These are phyloP conservation scores for Gymnocephalus cernua DNA, from an alignment of 2,113 vertebrate genomes.

Conservation along the genomic window DNA sequence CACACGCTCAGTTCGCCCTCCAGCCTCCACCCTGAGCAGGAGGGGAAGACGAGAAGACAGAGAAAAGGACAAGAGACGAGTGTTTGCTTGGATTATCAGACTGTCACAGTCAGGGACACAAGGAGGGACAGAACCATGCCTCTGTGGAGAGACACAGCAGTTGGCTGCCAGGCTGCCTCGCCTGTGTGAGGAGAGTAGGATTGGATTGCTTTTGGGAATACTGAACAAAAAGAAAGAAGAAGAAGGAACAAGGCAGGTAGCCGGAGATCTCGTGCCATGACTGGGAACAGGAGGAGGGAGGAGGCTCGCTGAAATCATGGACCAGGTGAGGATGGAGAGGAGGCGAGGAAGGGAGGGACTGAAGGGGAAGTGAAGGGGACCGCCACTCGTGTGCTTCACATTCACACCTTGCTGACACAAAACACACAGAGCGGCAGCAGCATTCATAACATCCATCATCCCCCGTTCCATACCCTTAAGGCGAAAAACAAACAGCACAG, in stretches of 20 bases:
- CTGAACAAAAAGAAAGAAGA: constrained; percentile 29
- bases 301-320: constrained; percentile 80
- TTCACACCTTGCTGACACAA: constrained; percentile 47
- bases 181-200: constrained; percentile 55
- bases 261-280: constrained; percentile 71
- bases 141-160: constrained; percentile 51
- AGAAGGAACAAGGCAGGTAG: background rate
- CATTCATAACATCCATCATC: constrained; percentile 55
- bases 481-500: constrained; percentile 59
- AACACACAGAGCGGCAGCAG: constrained; percentile 24
- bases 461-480: constrained; percentile 23
- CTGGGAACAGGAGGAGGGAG: constrained; percentile 70
- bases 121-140: constrained; percentile 65
- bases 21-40: constrained; percentile 31
- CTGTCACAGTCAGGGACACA: constrained; percentile 62
- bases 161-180: constrained; percentile 67
- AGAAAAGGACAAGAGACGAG: constrained; percentile 10
- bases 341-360: constrained; percentile 28
- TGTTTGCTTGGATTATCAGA: constrained; percentile 37
- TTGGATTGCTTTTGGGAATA: constrained; percentile 55
- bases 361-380: constrained; percentile 57
- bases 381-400: constrained; percentile 28
- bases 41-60: constrained; percentile 3
- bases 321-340: constrained; percentile 80
- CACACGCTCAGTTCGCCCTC: constrained; percentile 43